Evolutionary conservation across 2,888 invertebrate genomes (phyloP).

Genomic region (Lepetodrilus schrolli): DNA sequence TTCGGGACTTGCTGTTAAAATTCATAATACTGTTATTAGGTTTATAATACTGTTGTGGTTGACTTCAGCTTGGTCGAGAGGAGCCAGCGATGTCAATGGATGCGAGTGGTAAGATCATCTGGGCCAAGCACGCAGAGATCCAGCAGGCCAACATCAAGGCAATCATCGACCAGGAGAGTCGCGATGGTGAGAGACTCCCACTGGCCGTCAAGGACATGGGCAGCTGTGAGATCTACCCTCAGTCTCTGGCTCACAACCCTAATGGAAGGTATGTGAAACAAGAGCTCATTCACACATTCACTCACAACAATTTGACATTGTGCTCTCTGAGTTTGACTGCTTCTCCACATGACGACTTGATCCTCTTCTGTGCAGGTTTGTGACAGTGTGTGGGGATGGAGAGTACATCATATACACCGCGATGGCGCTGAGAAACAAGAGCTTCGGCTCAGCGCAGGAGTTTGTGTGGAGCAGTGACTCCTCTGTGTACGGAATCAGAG

Average conservation of each 20-base stretch:
- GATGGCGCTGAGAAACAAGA: slow-evolving; percentile 98
- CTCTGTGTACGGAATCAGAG: slow-evolving; percentile 86
- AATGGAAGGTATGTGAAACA: slow-evolving; percentile 84
- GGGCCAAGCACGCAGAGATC: slow-evolving; percentile 98
- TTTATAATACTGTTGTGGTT: too few relatives aligned
- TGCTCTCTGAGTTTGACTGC: too few relatives aligned
- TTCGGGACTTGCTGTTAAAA: too few relatives aligned
- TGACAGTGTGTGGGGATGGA: slow-evolving; percentile 98
- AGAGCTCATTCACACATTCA: too few relatives aligned
- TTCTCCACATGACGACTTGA: background rate
- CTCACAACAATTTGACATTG: too few relatives aligned
- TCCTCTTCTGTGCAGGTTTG: slow-evolving; percentile 78
- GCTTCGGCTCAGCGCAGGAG: slow-evolving; percentile 97
- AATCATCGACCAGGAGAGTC: slow-evolving; percentile 78
- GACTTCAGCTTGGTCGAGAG: slow-evolving; percentile 87
- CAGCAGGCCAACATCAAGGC: slow-evolving; percentile 96
- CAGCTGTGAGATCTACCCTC: slow-evolving; percentile 98
- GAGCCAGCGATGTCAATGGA: slow-evolving; percentile 99
- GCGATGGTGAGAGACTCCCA: slow-evolving; percentile 93
- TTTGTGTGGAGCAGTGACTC: slow-evolving; percentile 98
- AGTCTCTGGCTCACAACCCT: slow-evolving; percentile 97
- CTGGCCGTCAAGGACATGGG: slow-evolving; percentile 99
- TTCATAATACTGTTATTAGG: too few relatives aligned
- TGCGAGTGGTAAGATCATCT: slow-evolving; percentile 97
- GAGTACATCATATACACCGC: slow-evolving; percentile 99